Conservation (phyloP, 2,113 vertebrate genomes). For the Tursiops truncatus region DNA sequence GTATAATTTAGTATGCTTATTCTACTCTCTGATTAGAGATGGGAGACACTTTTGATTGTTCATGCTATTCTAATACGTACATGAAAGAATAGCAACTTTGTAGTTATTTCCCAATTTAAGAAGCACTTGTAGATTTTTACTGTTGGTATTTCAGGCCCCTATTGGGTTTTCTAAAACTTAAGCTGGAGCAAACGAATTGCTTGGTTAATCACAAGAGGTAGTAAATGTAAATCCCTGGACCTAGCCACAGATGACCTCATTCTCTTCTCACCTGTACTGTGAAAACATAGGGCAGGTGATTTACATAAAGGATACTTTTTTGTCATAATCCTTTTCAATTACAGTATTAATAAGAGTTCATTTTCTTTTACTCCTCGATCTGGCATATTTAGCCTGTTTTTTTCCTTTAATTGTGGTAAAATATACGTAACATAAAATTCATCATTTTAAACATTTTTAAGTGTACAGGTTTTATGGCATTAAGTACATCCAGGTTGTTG, state of each 20-base stretch:
- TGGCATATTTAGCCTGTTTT: not conserved
- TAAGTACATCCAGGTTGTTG: not conserved
- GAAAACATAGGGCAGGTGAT: not conserved
- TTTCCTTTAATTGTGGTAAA: not conserved
- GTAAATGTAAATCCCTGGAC: not conserved
- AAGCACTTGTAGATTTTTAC: not conserved
- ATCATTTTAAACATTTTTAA: not conserved
- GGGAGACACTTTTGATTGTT: not conserved
- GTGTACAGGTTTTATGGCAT: not conserved
- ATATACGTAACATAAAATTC: not conserved
- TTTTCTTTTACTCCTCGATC: slow-evolving; percentile 15
- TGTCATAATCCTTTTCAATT: not conserved
- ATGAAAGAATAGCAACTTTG: not conserved
- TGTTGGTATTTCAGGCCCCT: not conserved
- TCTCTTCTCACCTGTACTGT: not conserved
- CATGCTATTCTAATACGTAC: not conserved
- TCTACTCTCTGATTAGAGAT: not conserved
- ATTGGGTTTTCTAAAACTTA: slow-evolving; percentile 7
- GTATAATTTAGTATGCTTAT: not conserved
- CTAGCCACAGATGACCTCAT: not conserved
- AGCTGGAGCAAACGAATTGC: not conserved
- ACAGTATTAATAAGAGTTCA: not conserved
- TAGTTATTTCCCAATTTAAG: not conserved
- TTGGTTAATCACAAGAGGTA: not conserved
- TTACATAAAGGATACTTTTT: not conserved